Evolutionary conservation across 2,888 invertebrate genomes (phyloP), one percentile per base, ranked within the genome.

Genomic region (Pristionchus fissidentatus): DNA sequence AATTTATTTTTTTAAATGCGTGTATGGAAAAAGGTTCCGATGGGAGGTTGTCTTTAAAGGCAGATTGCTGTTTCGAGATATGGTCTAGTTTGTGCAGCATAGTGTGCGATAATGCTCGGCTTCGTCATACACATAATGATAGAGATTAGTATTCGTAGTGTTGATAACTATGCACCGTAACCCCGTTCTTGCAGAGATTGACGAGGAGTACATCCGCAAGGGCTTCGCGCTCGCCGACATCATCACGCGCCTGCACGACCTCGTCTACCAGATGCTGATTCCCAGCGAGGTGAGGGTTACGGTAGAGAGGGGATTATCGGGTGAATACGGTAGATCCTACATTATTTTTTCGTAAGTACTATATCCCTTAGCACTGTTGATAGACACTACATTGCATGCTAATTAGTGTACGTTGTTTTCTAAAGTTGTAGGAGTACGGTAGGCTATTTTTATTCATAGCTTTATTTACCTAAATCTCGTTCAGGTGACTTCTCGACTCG

Each of bases 141-240:
- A 8, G 1, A 8, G 29, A 26, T 8, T 60, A 10, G 4, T 29
- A 29, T 7, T 13, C 15, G 26, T 26, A 26, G 26, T 60, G 1
- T 1, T 29, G 29, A 5, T 13, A 1, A 29, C 3, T 32, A 8
- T 35, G 10, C 10, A 7, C 29, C 29, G 29, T 29, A 19, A 35
- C 22, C 60, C 5, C 8, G n/a, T 26, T 60, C 26, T 86, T 93
- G 88, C 95, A 96, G 94, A 95, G 95, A 93, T 94, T n/a, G 90
- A 92, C 84, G 89, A 93, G 29, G 88, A 97, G 73, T 97, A 97
- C 93, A 95, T 95, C 62, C 94, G 95, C 0, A 97, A 97, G 94
- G 98, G 98, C 4, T 94, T 98, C 85, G 97, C 98, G 0, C 94
- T 99, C 41, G 95, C 95, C 87, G 98, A 99, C 92, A 97, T 99